Evolutionary conservation across 2,797 vertebrate genomes (phyloP).

Genomic region (Leptatherina wallacei): DNA sequence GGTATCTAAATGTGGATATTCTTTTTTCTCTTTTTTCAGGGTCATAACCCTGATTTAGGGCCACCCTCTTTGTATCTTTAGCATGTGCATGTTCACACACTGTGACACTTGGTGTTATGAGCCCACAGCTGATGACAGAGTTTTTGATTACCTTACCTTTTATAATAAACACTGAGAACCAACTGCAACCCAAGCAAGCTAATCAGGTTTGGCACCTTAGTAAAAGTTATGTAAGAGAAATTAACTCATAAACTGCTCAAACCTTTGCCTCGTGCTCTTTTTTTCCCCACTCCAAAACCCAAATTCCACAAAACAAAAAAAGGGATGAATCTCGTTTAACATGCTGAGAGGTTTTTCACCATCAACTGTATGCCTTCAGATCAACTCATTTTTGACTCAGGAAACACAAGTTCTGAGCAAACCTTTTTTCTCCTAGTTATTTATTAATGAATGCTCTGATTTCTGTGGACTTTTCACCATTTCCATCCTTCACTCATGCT

Average conservation of each 20-base stretch:
- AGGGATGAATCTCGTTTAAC: background rate
- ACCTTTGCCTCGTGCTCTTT: background rate
- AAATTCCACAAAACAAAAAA: background rate
- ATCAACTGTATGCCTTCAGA: background rate
- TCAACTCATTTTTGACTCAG: background rate
- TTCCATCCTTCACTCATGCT: slow-evolving; percentile 49
- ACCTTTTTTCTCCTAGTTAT: background rate
- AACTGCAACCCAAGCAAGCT: background rate
- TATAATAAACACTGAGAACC: background rate
- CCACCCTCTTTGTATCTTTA: background rate
- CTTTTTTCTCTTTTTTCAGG: background rate
- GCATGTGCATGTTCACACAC: no score
- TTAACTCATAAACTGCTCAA: background rate
- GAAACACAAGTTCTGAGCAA: background rate
- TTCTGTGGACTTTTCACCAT: slow-evolving; percentile 13
- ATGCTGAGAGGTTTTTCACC: background rate
- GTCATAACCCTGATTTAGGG: background rate
- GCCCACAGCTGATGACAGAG: background rate
- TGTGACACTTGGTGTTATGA: background rate
- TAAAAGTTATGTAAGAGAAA: background rate
- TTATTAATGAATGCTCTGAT: background rate
- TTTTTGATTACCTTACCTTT: background rate
- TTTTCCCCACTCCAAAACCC: background rate
- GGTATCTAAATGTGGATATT: background rate
- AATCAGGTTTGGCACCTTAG: background rate